Conservation (phyloP, 2,797 vertebrate species). For the Pangasius larnaudii region DNA sequence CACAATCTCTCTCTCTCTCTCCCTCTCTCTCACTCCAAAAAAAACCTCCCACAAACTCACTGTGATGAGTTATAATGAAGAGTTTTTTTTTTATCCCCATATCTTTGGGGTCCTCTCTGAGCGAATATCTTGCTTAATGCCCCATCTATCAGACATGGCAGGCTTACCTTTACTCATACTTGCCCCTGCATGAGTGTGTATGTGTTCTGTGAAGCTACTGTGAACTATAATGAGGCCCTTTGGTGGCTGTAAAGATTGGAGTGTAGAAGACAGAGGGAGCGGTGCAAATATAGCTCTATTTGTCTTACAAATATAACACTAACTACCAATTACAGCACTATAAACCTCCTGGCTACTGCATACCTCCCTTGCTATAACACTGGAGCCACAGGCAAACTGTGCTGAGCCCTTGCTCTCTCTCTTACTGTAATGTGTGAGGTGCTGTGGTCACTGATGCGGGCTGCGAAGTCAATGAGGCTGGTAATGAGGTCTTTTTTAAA, state of each 20-base stretch:
- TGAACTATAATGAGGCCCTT: conserved; percentile 90
- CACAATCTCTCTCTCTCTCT: conserved; percentile 19
- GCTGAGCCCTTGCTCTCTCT: conserved; percentile 67
- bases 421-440: conserved; percentile 61
- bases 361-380: conserved; percentile 82
- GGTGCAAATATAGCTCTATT: conserved; percentile 89
- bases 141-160: conserved; percentile 82
- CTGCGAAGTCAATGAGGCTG: conserved; percentile 89
- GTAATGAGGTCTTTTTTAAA: conserved; percentile 89
- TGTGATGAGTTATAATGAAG: conserved; percentile 52
- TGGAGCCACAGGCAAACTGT: conserved; percentile 79
- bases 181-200: conserved; percentile 41
- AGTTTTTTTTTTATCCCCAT: conserved; percentile 43
- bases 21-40: not conserved
- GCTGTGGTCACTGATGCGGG: conserved; percentile 85
- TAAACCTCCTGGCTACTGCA: conserved; percentile 90
- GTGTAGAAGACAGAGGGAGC: conserved; percentile 83
- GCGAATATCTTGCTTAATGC: conserved; percentile 59
- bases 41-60: conserved; percentile 25
- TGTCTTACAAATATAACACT: conserved; percentile 95
- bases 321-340: conserved; percentile 93
- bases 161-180: conserved; percentile 52
- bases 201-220: conserved; percentile 75
- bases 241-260: conserved; percentile 89
- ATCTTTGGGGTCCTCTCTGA: conserved; percentile 53